A percentile compares a stretch with the other conserved stretches of the same genome.
phyloP scores from a whole-genome alignment of 2,888 invertebrate species.

The Mystacides longicornis region DNA sequence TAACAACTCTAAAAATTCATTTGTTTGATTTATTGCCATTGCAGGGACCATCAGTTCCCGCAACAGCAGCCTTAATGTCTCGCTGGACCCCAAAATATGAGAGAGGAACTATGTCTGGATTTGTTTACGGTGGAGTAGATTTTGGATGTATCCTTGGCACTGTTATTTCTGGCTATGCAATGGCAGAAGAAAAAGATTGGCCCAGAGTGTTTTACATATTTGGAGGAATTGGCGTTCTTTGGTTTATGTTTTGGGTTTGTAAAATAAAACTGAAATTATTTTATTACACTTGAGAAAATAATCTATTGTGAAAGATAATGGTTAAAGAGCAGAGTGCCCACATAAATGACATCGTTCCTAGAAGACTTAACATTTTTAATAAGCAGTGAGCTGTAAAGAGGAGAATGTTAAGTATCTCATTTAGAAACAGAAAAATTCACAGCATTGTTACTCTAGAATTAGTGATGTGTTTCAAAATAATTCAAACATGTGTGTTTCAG shows the following conservation, averaged over 20 bases:
- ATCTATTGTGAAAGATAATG: no score
- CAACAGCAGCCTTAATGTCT: conserved; percentile 72
- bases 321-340: no score
- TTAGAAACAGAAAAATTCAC: no score
- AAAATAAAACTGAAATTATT: no score
- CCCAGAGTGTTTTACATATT: conserved; percentile 74
- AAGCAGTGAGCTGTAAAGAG: no score
- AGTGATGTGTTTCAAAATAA: no score
- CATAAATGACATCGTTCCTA: no score
- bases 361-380: no score
- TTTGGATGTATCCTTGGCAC: conserved; percentile 58
- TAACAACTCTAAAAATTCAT: not conserved
- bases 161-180: conserved; percentile 58
- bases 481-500: no score
- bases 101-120: conserved; percentile 67
- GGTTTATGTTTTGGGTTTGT: conserved; percentile 66
- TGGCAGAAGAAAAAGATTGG: conserved; percentile 61
- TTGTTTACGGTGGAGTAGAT: conserved; percentile 74
- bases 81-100: conserved; percentile 76
- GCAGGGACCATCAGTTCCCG: conserved; percentile 74
- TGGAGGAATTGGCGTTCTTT: conserved; percentile 64
- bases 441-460: no score
- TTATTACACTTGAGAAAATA: no score
- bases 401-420: no score
- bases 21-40: conserved; percentile 26